These are phyloP conservation scores for Amphimallon solstitiale DNA, from an alignment of 2,888 invertebrate species.

Conservation along the genomic window DNA sequence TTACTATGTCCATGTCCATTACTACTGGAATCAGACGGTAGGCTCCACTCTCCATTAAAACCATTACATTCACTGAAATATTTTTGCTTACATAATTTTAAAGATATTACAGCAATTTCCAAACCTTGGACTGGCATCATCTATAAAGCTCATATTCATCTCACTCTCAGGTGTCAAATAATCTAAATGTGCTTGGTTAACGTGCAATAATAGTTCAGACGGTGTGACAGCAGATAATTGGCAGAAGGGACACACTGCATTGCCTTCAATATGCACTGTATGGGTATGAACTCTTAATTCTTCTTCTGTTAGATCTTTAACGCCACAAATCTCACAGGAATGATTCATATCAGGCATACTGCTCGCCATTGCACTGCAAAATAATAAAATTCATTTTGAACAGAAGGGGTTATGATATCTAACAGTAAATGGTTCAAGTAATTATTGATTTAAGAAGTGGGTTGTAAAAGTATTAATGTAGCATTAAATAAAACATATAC, in stretches of 20 bases:
- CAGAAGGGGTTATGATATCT: conserved; percentile 25
- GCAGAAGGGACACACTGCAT: conserved; percentile 85
- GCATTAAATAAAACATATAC: not conserved
- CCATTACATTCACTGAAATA: conserved; percentile 56
- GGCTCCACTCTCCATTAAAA: conserved; percentile 45
- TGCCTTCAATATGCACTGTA: conserved; percentile 80
- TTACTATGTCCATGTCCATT: conserved; percentile 31
- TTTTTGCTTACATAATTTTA: conserved; percentile 9
- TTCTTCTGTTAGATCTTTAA: conserved; percentile 81
- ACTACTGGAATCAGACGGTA: conserved; percentile 28
- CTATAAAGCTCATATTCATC: conserved; percentile 77
- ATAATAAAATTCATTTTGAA: not conserved
- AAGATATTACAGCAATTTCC: not conserved
- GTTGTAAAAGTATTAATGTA: not conserved
- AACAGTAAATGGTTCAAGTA: not conserved
- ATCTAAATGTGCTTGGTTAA: conserved; percentile 86
- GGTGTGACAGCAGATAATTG: conserved; percentile 78
- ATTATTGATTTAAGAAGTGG: not conserved
- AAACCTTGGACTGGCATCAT: conserved; percentile 68
- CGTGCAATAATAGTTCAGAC: conserved; percentile 80
- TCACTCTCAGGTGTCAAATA: conserved; percentile 84
- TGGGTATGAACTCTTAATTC: conserved; percentile 83
- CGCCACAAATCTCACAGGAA: conserved; percentile 87
- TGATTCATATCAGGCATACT: conserved; percentile 69
- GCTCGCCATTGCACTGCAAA: conserved; percentile 61